Percentiles rank a stretch among this genome's conserved stretches.
These are phyloP conservation scores for Thalassophryne amazonica DNA, from an alignment of 2,797 vertebrate genomes.

Conservation along the genomic window DNA sequence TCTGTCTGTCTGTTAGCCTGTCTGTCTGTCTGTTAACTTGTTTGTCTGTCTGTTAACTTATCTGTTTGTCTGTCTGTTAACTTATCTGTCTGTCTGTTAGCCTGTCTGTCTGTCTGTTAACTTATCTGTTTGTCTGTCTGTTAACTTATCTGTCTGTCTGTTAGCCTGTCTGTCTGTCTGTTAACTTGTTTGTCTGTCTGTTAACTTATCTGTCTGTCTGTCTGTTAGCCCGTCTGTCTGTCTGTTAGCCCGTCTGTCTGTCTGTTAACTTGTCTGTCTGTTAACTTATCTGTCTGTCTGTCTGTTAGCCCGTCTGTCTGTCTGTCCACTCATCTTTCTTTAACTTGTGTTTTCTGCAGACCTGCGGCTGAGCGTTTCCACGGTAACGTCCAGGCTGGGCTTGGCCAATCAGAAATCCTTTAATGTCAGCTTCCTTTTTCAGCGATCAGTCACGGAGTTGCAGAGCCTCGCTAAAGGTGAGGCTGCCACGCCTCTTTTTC, in stretches of 20 bases:
- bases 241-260: not conserved
- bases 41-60: no score
- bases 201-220: not conserved
- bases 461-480: slow-evolving; percentile 77
- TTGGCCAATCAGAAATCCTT: slow-evolving; percentile 61
- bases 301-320: not conserved
- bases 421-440: slow-evolving; percentile 71
- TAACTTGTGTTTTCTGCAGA: slow-evolving; percentile 58
- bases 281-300: not conserved
- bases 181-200: not conserved
- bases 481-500: slow-evolving; percentile 21
- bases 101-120: no score
- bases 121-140: no score
- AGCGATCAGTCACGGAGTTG: slow-evolving; percentile 72
- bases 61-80: no score
- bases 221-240: not conserved
- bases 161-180: no score
- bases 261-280: not conserved
- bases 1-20: no score
- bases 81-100: no score
- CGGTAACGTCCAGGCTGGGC: slow-evolving; percentile 61
- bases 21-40: no score
- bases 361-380: slow-evolving; percentile 67
- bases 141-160: no score
- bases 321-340: not conserved